Conservation (phyloP, 1,140 invertebrate genomes). For the Danaus melanippus region DNA sequence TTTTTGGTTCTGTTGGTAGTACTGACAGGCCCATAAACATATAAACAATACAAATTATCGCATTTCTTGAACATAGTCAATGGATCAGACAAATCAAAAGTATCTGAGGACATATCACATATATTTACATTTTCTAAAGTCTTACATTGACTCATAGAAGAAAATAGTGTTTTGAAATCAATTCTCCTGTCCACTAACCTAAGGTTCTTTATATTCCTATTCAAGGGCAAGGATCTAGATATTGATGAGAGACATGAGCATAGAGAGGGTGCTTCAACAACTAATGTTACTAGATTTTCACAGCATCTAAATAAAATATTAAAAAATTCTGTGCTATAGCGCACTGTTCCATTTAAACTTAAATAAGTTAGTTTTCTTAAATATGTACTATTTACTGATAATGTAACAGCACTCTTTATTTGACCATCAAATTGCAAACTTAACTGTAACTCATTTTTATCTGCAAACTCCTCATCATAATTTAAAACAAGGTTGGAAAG, state of each 20-base stretch:
- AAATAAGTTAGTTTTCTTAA: constrained; percentile 45
- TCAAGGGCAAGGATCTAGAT: constrained; percentile 26
- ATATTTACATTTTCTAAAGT: constrained; percentile 49
- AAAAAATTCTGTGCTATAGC: constrained; percentile 41
- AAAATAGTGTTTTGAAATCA: constrained; percentile 35
- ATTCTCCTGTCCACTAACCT: constrained; percentile 35
- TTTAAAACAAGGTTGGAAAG: constrained; percentile 23
- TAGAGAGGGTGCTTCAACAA: constrained; percentile 23
- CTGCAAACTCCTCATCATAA: constrained; percentile 32
- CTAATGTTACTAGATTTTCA: constrained; percentile 36
- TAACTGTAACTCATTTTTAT: constrained; percentile 29
- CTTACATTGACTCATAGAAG: constrained; percentile 34
- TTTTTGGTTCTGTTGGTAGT: constrained; percentile 12
- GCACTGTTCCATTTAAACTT: constrained; percentile 32
- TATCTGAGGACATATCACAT: constrained; percentile 19
- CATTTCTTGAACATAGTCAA: constrained; percentile 33
- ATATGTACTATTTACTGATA: constrained; percentile 27
- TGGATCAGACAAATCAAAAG: constrained; percentile 25
- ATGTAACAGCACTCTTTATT: constrained; percentile 20
- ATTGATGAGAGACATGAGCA: constrained; percentile 24
- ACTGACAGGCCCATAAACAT: constrained; percentile 24
- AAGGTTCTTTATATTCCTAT: constrained; percentile 37
- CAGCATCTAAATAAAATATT: constrained; percentile 38
- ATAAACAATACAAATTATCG: constrained; percentile 39
- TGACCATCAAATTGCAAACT: constrained; percentile 25